Evolutionary conservation across 92 coral and sea anemone genomes (phyloP).

Genomic region (Diadumene lineata): DNA sequence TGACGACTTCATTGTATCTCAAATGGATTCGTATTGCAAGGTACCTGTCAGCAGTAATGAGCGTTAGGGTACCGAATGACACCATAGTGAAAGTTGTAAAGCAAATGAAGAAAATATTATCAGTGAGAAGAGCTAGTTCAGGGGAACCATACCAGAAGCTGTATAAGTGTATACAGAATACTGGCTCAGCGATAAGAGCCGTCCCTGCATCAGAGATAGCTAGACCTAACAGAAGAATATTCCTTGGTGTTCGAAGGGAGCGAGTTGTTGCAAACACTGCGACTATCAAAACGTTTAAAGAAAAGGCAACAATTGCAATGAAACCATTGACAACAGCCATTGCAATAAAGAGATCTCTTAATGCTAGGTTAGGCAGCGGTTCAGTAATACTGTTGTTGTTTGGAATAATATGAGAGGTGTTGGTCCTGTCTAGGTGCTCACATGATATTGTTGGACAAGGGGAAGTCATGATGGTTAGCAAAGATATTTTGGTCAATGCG

Average conservation of each 20-base stretch:
- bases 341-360: neutral
- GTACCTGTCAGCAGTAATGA: conserved; percentile 3
- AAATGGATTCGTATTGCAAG: conserved; percentile 14
- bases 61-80: conserved; percentile 1
- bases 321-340: conserved; percentile 29
- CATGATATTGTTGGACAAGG: too few species aligned
- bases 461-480: too few species aligned
- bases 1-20: conserved; percentile 12
- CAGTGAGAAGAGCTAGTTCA: neutral
- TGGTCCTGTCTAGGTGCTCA: neutral
- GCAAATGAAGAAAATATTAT: neutral
- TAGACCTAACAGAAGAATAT: conserved; percentile 40
- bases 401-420: neutral
- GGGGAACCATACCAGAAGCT: neutral
- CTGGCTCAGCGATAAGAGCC: conserved; percentile 1
- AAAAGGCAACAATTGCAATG: conserved; percentile 5
- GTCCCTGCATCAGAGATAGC: conserved; percentile 21
- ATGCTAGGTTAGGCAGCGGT: neutral
- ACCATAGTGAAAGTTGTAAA: conserved; percentile 16
- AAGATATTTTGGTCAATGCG: too few species aligned
- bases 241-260: conserved; percentile 43
- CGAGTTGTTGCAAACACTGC: conserved; percentile 31
- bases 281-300: conserved; percentile 38
- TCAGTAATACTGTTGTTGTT: neutral
- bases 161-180: conserved; percentile 10